Base-by-base conservation (phyloP, 2,797 vertebrate genomes). In the Enteromius thamalakanensis region DNA sequence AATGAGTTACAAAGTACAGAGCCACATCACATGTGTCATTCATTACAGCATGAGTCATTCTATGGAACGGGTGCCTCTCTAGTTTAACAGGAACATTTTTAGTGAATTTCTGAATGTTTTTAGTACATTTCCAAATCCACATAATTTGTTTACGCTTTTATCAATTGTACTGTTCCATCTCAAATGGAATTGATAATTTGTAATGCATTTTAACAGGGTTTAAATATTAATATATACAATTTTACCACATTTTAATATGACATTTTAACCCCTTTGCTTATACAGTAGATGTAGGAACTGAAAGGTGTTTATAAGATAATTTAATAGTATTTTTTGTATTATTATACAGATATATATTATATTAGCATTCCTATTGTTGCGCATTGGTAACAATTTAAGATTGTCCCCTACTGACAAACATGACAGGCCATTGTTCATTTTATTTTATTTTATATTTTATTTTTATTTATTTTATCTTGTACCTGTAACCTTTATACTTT, bases 1-100 rank as follows among this genome's bases (percentile, higher is more conserved):
- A 77, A 17, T 19, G 62, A 82, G 58, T 49, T 76, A 2, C 40
- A 19, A 40, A 78, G 11, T 49, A 37, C 32, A 19, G 23, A 49
- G 21, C 71, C 26, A n/a, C 68, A 71, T 67, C 4, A 51, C 26
- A 76, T 83, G 26, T 68, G 14, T 80, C 81, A 84, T 87, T 85
- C 74, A 85, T 86, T n/a, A 74, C 45, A 34, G 11, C 53, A 71
- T n/a, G 2, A 79, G 76, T 49, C 60, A 49, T 64, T 79, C 42
- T 65, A 34, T 32, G 6, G 11, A 64, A 32, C 3, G 12, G 42
- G 76, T 78, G 58, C 26, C 26, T 65, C 64, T 77, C 19, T 19
- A 19, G n/a, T 64, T 21, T 34, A 11, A n/a, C 47, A 76, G n/a
- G 32, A 53, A 26, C 6, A 37, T 34, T 51, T 74, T 55, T 9